A percentile compares a stretch with the other conserved stretches of the same genome.
These are phyloP conservation scores for Regulus satrapa DNA, from an alignment of 2,113 vertebrate genomes.

Conservation along the genomic window DNA sequence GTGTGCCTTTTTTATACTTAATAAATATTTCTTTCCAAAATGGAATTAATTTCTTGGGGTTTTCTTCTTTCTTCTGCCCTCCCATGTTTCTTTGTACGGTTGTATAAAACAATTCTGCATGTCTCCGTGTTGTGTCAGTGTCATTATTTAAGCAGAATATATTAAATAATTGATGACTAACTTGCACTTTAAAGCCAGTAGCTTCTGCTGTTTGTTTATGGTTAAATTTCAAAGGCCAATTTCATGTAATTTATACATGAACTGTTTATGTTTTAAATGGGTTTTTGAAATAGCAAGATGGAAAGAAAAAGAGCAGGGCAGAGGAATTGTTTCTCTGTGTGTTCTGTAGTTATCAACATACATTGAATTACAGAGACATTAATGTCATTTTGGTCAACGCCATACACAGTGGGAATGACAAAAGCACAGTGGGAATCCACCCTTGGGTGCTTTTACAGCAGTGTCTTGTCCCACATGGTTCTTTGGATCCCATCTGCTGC, in stretches of 20 bases:
- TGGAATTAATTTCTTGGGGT: constrained; percentile 17
- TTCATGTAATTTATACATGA: background rate
- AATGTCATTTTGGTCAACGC: background rate
- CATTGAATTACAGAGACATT: background rate
- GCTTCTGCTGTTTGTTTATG: constrained; percentile 1
- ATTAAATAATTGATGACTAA: constrained; percentile 35
- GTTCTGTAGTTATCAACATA: background rate
- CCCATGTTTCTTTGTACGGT: background rate
- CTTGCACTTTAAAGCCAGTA: background rate
- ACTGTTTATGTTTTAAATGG: background rate
- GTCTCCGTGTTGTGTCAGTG: constrained; percentile 8
- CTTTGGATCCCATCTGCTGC: background rate
- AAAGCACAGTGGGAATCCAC: background rate
- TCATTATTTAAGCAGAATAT: background rate
- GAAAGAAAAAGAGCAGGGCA: background rate
- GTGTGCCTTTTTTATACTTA: constrained; percentile 12
- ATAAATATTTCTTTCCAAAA: constrained; percentile 50
- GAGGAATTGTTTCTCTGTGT: background rate
- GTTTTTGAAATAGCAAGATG: background rate
- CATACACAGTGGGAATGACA: background rate
- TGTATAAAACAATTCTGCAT: background rate
- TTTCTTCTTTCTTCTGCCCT: constrained; percentile 15
- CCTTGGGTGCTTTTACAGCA: background rate
- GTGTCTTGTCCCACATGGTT: background rate
- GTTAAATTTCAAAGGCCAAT: constrained; percentile 3